A percentile compares a stretch with the other conserved stretches of the same genome.
These are phyloP conservation scores for Andrena chrysosceles DNA, from an alignment of 2,888 invertebrate genomes.

Conservation along the genomic window DNA sequence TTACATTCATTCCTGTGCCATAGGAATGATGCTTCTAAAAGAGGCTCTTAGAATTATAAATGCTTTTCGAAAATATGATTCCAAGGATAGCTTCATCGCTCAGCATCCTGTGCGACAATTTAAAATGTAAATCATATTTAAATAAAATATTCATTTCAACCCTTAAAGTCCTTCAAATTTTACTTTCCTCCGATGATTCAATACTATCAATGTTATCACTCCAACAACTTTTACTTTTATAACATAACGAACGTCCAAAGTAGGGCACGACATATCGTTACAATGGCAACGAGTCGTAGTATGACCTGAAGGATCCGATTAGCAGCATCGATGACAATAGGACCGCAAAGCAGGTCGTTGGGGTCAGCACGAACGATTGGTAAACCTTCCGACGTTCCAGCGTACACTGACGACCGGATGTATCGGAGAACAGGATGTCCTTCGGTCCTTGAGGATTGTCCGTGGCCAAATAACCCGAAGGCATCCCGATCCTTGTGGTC, in stretches of 20 bases:
- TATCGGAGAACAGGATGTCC: constrained; percentile 11
- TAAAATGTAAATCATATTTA: no score
- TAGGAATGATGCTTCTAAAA: neutral
- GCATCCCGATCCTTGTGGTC: constrained; percentile 69
- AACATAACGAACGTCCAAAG: neutral
- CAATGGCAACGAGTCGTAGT: neutral
- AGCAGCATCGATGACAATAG: constrained; percentile 40
- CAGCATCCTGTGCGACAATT: no score
- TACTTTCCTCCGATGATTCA: neutral
- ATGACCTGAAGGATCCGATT: constrained; percentile 6
- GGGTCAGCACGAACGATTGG: constrained; percentile 40
- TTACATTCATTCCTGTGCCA: neutral
- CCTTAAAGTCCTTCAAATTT: no score
- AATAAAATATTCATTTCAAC: no score
- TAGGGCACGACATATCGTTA: neutral
- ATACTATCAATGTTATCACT: no score
- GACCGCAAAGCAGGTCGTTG: constrained; percentile 56
- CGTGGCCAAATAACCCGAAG: constrained; percentile 69
- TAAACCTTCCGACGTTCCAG: constrained; percentile 23
- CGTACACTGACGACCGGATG: constrained; percentile 5
- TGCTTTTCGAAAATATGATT: neutral
- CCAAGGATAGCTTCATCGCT: no score
- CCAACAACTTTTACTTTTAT: no score
- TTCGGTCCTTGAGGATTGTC: constrained; percentile 57
- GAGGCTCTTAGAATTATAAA: neutral